Base-by-base conservation (phyloP, 92 coral and sea anemone genomes). In the Zoanthus solanderi region DNA sequence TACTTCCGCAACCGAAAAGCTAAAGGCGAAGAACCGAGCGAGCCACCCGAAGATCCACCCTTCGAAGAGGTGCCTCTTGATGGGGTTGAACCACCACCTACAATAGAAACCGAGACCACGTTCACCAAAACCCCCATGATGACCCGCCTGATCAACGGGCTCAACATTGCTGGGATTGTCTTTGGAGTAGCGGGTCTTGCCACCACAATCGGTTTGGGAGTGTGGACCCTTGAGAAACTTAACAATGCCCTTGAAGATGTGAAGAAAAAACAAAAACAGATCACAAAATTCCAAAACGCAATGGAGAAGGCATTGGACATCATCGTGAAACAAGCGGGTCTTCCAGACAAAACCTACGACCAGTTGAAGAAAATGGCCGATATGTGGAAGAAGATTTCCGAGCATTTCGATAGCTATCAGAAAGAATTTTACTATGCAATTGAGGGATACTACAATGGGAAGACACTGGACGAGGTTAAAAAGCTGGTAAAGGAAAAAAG, bases 131-230 rank as follows among this genome's bases (percentile, higher is more conserved):
- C 84, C 31, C 84, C 93, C 28, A 79, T 50, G 77, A 87, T 92
- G 46, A 56, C 63, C 31, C 89, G 80, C 71, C 6, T 74, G 0
- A 17, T 68, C 10, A 78, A 42, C 14, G 94, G 92, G 18, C 90
- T 92, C 79, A 66, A 72, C 87, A 84, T 92, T 83, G 94, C 92
- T 45, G 90, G 87, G 47, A 60, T 88, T 30, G 94, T 92, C 87
- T 92, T 92, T 28, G 94, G 94, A 12, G 78, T 88, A 28, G 94
- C 88, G 75, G 92, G 90, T 13, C 90, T 92, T 52, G 92, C 89
- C 15, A 71, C 92, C n/a, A 88, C 94, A 30, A 84, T 92, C 14
- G 92, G 92, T 15, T 46, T 92, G 58, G 94, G 92, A 54, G 83
- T 78, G 45, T 92, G 92, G 94, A 84, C 90, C 17, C 44, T 88